Evolutionary conservation across 2,113 vertebrate genomes (phyloP), one percentile per base, ranked within the genome.

Genomic region (Butorides virescens): DNA sequence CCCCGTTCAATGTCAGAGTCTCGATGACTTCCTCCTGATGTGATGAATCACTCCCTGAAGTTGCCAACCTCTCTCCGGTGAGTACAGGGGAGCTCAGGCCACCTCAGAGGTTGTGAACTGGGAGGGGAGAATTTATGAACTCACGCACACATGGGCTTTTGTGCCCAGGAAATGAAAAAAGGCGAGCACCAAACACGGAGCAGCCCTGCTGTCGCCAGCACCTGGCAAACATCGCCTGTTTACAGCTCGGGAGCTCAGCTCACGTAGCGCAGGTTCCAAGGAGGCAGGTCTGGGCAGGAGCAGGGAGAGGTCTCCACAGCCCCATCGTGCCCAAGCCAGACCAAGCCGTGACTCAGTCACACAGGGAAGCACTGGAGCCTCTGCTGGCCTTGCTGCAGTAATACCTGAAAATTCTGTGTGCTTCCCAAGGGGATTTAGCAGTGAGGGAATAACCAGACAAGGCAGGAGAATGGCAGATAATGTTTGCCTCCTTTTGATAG

Each of bases 241-340:
- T 87, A 49, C 44, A 58, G 49, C 55, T 68, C 10, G 5, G 63
- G 75, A 87, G 63, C 59, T 90, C 75, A 39, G 63, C 59, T 90
- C 75, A 39, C 36, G 39, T 50, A 71, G 61, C 0, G 4, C 52
- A 11, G 86, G 19, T 77, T 93, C 81, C 55, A 70, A 36, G 67
- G 78, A 86, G 56, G 71, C 96, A 97, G 78, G 96, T 68, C 18
- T 14, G 58, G 87, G 84, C 96, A 96, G 78, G 94, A 93, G 53
- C 68, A 88, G 93, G 93, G 93, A 96, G 56, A 87, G 73, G 49
- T 80, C 79, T 67, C 72, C 70, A 29, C 36, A 84, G 47, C 46
- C 39, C 29, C 37, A 65, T 20, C 0, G 5, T 52, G 80, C 66
- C 74, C 71, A 52, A 74, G 66, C 13, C 88, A 93, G 92, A 61